Evolutionary conservation across 2,797 vertebrate species (phyloP), one percentile per base, ranked within the genome.

Genomic region (Galagoides demidoff): DNA sequence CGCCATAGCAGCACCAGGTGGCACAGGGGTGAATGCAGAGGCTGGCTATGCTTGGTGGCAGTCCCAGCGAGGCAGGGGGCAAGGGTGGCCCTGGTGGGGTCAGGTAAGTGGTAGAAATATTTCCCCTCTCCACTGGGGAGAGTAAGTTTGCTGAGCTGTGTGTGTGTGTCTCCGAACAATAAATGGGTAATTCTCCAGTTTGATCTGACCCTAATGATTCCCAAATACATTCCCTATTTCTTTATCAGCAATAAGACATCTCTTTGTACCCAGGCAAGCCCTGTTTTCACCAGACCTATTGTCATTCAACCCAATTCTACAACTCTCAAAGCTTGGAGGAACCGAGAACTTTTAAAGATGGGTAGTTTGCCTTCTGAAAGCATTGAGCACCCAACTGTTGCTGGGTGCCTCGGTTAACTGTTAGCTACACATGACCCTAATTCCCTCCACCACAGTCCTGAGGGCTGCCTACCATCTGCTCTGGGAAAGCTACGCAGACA

Each of bases 321-420:
- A 34, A 29, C 22, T 43, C 61, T 39, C 63, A 55, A 84, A 27
- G 85, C 13, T 4, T 13, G 2, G 16, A 39, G 59, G 52, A 76
- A 57, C 19, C 34, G 1, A 14, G 61, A n/a, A 73, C 27, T 34
- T 52, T 52, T 70, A 55, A 13, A 71, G 43, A 34, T 27, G 29
- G 37, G 27, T 0, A 17, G 52, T n/a, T 19, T 39, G 55, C 68
- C 22, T 52, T 68, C 73, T 59, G 31, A 70, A 45, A 71, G 63
- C 71, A 43, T 9, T 0, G 0, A 11, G 68, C 12, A 27, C 29
- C 31, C 16, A 49, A 49, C 0, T 39, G 4, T n/a, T 3, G 6
- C 5, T 23, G 22, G 25, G 7, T 14, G 8, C 29, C 76, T 59
- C 3, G 1, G 7, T 13, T 13, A 29, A 85, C 1, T 11, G 4